Conservation (phyloP, 2,113 vertebrate genomes). For the Neotoma lepida region DNA sequence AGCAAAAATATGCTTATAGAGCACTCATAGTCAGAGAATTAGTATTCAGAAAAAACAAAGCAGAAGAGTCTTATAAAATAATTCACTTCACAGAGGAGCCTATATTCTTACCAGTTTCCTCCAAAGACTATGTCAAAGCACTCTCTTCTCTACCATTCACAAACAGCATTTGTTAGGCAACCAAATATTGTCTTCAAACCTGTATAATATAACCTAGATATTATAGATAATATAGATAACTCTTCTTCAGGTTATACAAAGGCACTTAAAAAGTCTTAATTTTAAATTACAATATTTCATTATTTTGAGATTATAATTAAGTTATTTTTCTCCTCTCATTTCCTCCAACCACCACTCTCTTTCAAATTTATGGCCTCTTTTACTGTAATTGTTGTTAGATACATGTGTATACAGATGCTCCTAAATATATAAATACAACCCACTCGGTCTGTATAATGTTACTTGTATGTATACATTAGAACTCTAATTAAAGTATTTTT, state of each 20-base stretch:
- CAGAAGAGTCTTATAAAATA: neutral
- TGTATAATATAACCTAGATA: too few relatives aligned
- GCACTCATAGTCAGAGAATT: neutral
- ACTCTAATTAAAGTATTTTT: neutral
- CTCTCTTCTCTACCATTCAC: neutral
- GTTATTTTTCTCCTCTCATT: neutral
- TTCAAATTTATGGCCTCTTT: neutral
- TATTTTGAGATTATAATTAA: neutral
- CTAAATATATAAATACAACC: neutral
- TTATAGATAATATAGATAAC: too few relatives aligned
- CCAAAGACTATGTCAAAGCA: neutral
- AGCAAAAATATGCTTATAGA: neutral
- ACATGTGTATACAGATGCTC: neutral
- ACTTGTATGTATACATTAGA: neutral
- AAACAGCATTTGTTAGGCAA: conserved; percentile 46
- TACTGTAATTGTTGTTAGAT: neutral
- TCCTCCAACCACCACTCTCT: neutral
- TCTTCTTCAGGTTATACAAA: neutral
- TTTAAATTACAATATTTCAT: neutral
- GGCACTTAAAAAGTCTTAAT: neutral
- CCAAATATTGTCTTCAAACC: neutral
- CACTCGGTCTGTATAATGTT: neutral
- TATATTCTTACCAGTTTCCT: neutral
- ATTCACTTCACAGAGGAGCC: too few relatives aligned
- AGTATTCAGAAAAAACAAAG: neutral